A percentile compares a stretch with the other conserved stretches of the same genome.
phyloP scores from a whole-genome alignment of 1,140 invertebrate genomes.

The Lerema accius region DNA sequence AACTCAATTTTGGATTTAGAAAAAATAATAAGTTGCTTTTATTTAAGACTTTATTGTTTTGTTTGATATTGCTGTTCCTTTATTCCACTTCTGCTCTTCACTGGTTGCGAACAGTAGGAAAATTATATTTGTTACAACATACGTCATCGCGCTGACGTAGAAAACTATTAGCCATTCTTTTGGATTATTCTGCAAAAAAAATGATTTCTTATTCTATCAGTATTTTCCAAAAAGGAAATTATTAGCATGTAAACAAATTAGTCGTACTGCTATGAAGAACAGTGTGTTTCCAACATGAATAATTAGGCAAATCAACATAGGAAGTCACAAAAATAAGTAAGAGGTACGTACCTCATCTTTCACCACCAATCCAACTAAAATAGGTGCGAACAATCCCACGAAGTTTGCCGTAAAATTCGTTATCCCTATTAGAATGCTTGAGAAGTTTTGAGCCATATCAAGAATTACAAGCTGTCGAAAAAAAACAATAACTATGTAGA shows the following conservation, averaged over 20 bases:
- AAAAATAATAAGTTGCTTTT: not conserved
- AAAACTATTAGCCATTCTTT: conserved; percentile 13
- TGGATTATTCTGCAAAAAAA: conserved; percentile 15
- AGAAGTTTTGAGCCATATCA: conserved; percentile 87
- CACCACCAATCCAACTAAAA: too few species aligned
- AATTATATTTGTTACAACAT: conserved; percentile 11
- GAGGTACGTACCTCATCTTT: too few species aligned
- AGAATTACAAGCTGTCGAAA: conserved; percentile 83
- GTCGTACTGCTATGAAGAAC: too few species aligned
- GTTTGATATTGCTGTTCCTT: conserved; percentile 6
- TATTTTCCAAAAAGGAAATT: too few species aligned
- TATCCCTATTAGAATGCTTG: conserved; percentile 87
- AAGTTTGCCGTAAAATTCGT: conserved; percentile 77
- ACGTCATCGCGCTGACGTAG: not conserved
- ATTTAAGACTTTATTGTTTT: conserved; percentile 1
- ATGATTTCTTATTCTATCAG: too few species aligned
- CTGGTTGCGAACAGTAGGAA: conserved; percentile 18
- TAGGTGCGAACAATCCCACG: conserved; percentile 5
- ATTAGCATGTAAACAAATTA: too few species aligned
- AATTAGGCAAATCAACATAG: too few species aligned
- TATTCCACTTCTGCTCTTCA: conserved; percentile 13
- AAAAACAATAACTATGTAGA: too few species aligned
- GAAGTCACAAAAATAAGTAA: too few species aligned
- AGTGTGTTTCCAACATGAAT: too few species aligned
- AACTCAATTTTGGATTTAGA: too few species aligned